Percentiles rank a stretch among this genome's conserved stretches.
These are phyloP conservation scores for Pagrus major DNA, from an alignment of 2,113 vertebrate species.

Conservation along the genomic window DNA sequence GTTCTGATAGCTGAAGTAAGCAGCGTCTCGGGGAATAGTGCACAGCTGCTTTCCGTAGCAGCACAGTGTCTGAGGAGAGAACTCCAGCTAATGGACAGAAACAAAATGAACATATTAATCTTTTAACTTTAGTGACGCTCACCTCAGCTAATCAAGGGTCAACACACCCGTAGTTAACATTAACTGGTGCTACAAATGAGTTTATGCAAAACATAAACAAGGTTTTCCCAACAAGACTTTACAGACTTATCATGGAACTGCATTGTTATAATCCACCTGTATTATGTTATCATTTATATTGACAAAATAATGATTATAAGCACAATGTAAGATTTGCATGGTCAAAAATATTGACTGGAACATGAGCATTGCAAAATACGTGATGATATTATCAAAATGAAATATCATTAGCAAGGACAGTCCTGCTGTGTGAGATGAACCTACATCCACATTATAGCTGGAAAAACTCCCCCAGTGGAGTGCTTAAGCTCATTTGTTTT, in stretches of 20 bases:
- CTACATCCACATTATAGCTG: background rate
- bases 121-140: background rate
- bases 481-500: background rate
- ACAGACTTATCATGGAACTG: background rate
- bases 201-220: background rate
- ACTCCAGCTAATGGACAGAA: constrained; percentile 90
- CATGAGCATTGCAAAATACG: background rate
- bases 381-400: background rate
- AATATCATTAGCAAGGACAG: background rate
- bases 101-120: background rate
- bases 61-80: constrained; percentile 98
- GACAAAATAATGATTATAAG: background rate
- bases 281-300: background rate
- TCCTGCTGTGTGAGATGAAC: background rate
- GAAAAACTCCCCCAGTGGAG: background rate
- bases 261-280: no score
- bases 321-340: no score
- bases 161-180: background rate
- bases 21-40: constrained; percentile 97
- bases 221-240: background rate
- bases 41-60: constrained; percentile 99
- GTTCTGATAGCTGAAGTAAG: constrained; percentile 99
- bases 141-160: background rate
- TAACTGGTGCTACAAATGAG: background rate
- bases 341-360: background rate